Percentiles rank a stretch among this genome's conserved stretches.
phyloP scores from a whole-genome alignment of 2,888 invertebrate genomes.

The Tachina fera region DNA sequence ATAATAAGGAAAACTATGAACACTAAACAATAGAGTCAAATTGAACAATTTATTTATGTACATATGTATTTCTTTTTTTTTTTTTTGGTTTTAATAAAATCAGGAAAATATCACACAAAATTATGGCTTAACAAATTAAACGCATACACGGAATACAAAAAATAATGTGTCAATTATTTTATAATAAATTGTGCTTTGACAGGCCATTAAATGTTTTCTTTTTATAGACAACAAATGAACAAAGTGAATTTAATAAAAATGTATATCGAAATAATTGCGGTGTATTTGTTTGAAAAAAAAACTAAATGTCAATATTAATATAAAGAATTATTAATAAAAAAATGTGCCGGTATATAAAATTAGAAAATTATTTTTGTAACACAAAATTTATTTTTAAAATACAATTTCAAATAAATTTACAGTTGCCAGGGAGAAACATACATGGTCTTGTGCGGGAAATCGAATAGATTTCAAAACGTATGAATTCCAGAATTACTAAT shows the following conservation, averaged over 20 bases:
- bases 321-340: too few relatives aligned
- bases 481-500: too few relatives aligned
- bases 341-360: too few relatives aligned
- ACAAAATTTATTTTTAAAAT: too few relatives aligned
- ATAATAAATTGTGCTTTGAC: constrained; percentile 3
- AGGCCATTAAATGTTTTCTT: background rate
- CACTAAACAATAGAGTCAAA: constrained; percentile 16
- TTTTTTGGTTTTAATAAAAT: background rate
- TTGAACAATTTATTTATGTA: constrained; percentile 17
- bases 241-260: background rate
- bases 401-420: too few relatives aligned
- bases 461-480: too few relatives aligned
- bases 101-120: background rate
- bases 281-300: too few relatives aligned
- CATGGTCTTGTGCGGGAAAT: too few relatives aligned
- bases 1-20: constrained; percentile 11
- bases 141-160: background rate
- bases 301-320: too few relatives aligned
- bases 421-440: too few relatives aligned
- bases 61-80: background rate
- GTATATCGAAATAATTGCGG: background rate
- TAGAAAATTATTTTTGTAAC: too few relatives aligned
- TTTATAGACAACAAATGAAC: background rate
- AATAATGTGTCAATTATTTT: constrained; percentile 29
- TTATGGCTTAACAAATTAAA: constrained; percentile 17